Conservation (phyloP, 2,113 vertebrate genomes). For the Cepphus grylle region DNA sequence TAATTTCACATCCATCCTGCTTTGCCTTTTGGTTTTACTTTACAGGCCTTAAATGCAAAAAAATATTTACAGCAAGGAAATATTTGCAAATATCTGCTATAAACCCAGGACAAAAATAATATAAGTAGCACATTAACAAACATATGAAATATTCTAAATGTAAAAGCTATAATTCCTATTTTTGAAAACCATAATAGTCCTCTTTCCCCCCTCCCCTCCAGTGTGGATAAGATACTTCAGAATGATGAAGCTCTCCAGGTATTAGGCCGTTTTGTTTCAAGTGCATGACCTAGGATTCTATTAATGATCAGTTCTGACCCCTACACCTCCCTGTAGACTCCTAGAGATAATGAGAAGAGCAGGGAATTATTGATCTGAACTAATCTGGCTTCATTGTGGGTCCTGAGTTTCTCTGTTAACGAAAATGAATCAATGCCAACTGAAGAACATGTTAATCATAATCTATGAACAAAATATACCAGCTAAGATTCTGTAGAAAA, state of each 20-base stretch:
- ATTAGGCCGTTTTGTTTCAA: not conserved
- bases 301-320: slow-evolving; percentile 27
- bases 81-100: not conserved
- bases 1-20: not conserved
- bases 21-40: not conserved
- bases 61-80: not conserved
- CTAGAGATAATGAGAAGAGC: not conserved
- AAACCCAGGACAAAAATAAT: not conserved
- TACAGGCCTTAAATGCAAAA: not conserved
- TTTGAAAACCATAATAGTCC: not conserved
- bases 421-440: not conserved
- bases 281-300: slow-evolving; percentile 23
- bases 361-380: slow-evolving; percentile 31
- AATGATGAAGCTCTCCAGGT: not conserved
- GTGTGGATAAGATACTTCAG: not conserved
- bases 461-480: not conserved
- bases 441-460: not conserved
- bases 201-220: too few species aligned
- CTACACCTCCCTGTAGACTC: not conserved
- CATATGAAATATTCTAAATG: not conserved
- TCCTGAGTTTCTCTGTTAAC: not conserved
- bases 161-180: not conserved
- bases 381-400: slow-evolving; percentile 3
- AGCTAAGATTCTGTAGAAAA: not conserved
- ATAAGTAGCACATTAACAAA: not conserved